Percentiles rank a stretch among this genome's conserved stretches.
Evolutionary conservation across 2,113 vertebrate genomes (phyloP).

Genomic region (Periophthalmodon schlosseri): DNA sequence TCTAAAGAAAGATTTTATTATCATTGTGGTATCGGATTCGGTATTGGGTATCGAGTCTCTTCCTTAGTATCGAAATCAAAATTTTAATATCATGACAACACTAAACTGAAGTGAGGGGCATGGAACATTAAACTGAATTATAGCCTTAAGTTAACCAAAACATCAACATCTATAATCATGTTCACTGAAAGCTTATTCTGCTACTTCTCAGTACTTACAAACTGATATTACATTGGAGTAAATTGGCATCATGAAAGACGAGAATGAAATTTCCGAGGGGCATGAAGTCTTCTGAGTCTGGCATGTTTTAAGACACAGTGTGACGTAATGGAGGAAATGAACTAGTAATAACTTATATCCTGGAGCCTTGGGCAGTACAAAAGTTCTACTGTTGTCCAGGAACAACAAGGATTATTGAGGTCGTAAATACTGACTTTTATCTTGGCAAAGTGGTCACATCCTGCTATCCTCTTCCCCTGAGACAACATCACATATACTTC

Average conservation of each 20-base stretch:
- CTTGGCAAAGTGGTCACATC: background rate
- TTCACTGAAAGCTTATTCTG: background rate
- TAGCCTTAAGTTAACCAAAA: too few species aligned
- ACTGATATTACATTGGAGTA: background rate
- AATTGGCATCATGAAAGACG: background rate
- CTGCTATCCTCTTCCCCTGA: background rate
- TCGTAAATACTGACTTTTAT: background rate
- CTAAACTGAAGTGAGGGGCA: too few species aligned
- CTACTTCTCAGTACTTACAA: background rate
- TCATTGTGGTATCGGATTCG: too few species aligned
- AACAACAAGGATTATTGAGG: background rate
- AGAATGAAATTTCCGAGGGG: conserved; percentile 4
- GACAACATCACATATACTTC: background rate
- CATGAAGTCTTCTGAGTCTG: conserved; percentile 8
- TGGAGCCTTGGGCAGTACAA: background rate
- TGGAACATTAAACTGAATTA: too few species aligned
- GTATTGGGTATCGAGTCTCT: too few species aligned
- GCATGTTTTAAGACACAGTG: background rate
- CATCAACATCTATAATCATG: too few species aligned
- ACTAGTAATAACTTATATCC: conserved; percentile 6
- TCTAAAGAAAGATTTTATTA: too few species aligned
- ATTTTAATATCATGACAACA: too few species aligned
- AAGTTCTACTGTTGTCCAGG: conserved; percentile 7
- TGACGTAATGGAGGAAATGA: conserved; percentile 10
- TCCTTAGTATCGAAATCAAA: too few species aligned